Percentiles rank a stretch among this genome's conserved stretches.
Conservation (phyloP, 2,113 vertebrate species). For the Ammodytes dubius region DNA sequence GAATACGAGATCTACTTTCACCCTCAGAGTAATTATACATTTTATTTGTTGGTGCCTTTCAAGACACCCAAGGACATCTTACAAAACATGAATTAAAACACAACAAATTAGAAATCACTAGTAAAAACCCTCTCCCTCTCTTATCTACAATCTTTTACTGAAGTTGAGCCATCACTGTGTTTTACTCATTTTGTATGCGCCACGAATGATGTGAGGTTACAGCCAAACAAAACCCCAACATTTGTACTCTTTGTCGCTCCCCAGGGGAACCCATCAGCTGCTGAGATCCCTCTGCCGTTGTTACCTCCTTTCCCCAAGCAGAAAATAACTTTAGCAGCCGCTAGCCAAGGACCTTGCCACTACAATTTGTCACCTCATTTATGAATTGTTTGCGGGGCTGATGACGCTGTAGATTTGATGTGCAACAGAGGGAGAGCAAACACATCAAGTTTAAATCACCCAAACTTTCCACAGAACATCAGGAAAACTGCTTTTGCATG, state of each 20-base stretch:
- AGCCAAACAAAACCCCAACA: slow-evolving; percentile 42
- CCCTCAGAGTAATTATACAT: too few species aligned
- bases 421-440: neutral
- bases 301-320: slow-evolving; percentile 37
- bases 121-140: neutral
- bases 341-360: slow-evolving; percentile 51
- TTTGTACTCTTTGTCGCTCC: slow-evolving; percentile 36
- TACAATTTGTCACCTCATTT: slow-evolving; percentile 64
- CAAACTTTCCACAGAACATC: neutral
- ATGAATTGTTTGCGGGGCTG: slow-evolving; percentile 42
- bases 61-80: too few species aligned
- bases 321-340: slow-evolving; percentile 71
- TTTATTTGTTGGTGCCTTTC: neutral
- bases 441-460: slow-evolving; percentile 23
- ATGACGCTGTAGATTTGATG: slow-evolving; percentile 44
- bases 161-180: neutral
- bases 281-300: slow-evolving; percentile 50
- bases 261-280: slow-evolving; percentile 54
- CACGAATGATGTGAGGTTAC: slow-evolving; percentile 15
- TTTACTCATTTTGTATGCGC: neutral
- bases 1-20: too few species aligned
- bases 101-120: too few species aligned
- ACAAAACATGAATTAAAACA: too few species aligned
- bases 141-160: neutral
- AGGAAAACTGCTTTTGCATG: slow-evolving; percentile 25